These are phyloP conservation scores for Spongia lamella DNA, from an alignment of 37 sponge, comb jelly and placozoan genomes.

Conservation along the genomic window DNA sequence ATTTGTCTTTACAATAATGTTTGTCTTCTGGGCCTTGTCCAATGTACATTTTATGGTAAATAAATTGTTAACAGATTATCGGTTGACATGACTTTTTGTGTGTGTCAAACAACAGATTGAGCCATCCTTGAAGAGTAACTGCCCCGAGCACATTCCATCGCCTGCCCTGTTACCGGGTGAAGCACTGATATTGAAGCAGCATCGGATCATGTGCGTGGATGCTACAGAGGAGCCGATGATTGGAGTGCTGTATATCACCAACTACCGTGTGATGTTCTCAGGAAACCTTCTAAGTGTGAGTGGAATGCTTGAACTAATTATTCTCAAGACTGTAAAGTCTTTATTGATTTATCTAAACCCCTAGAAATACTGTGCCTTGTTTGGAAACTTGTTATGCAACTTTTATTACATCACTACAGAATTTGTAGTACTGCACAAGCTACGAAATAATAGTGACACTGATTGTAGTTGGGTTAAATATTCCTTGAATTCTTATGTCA, in stretches of 20 bases:
- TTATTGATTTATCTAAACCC: background rate
- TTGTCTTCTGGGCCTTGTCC: no score
- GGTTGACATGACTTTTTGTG: no score
- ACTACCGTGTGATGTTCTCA: conserved; percentile 76
- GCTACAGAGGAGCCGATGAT: conserved; percentile 50
- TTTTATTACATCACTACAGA: no score
- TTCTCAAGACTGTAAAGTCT: background rate
- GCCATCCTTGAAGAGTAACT: conserved; percentile 20
- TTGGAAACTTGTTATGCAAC: no score
- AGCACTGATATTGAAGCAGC: conserved; percentile 53
- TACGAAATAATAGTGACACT: no score
- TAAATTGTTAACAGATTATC: no score
- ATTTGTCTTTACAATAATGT: no score
- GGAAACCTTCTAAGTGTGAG: conserved; percentile 71
- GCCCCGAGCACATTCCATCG: conserved; percentile 51
- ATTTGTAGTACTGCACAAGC: no score
- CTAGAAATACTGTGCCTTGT: no score
- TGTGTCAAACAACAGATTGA: background rate
- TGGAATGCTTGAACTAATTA: background rate
- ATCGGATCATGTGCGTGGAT: conserved; percentile 55
- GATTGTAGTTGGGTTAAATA: no score
- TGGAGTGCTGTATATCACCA: conserved; percentile 73
- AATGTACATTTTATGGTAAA: no score
- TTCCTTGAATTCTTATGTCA: no score
- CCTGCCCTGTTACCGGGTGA: conserved; percentile 75